A percentile compares a stretch with the other conserved stretches of the same genome.
Conservation (phyloP, 1,140 invertebrate species). For the Zaprionus taronus region DNA sequence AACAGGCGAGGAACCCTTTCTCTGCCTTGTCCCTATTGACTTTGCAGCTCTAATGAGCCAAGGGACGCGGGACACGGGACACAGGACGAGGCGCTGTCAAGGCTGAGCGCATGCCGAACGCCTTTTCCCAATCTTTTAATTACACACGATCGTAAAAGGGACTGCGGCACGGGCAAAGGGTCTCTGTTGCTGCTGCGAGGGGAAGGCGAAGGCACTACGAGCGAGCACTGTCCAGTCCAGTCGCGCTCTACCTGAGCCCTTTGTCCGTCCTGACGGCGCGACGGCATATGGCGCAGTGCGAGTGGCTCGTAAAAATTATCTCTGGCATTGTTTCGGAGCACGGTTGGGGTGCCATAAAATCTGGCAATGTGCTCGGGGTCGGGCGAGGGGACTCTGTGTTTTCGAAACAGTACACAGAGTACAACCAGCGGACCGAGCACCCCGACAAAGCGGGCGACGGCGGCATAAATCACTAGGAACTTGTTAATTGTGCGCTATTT, state of each 20-base stretch:
- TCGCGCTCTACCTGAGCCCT: conserved; percentile 30
- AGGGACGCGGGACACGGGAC: neutral
- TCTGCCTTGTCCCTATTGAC: conserved; percentile 46
- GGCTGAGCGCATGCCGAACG: conserved; percentile 74
- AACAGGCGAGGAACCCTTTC: conserved; percentile 21
- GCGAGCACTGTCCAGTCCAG: neutral
- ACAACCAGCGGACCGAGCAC: conserved; percentile 25
- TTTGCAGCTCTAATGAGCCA: conserved; percentile 64
- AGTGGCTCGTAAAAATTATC: conserved; percentile 77
- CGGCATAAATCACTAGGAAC: conserved; percentile 79
- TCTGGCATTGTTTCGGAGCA: conserved; percentile 66
- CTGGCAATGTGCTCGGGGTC: conserved; percentile 45
- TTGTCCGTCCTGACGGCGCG: conserved; percentile 2
- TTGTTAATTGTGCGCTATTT: conserved; percentile 81
- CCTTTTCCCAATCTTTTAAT: conserved; percentile 74
- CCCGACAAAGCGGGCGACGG: conserved; percentile 52
- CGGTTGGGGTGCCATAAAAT: conserved; percentile 78
- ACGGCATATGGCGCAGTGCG: conserved; percentile 61
- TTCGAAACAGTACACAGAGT: conserved; percentile 16
- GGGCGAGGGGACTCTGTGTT: conserved; percentile 5
- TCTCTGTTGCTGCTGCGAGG: neutral
- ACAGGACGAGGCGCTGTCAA: conserved; percentile 51
- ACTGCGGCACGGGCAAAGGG: conserved; percentile 23
- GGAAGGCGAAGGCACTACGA: neutral
- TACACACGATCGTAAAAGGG: conserved; percentile 55